Percentiles rank a stretch among this genome's conserved stretches.
Conservation (phyloP, 1,140 invertebrate genomes). For the Microvelia longipes region DNA sequence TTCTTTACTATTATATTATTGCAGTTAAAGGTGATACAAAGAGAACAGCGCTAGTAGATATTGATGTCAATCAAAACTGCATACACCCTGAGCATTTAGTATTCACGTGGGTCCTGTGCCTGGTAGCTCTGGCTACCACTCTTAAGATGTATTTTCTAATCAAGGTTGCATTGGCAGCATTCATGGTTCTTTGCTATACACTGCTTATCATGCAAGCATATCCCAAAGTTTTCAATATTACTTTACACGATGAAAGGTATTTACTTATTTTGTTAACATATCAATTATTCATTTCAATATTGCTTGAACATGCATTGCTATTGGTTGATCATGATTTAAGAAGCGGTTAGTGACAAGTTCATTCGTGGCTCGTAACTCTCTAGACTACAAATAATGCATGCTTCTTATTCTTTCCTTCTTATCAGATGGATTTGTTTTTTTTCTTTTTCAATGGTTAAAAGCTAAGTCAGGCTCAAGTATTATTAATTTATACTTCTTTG, state of each 20-base stretch:
- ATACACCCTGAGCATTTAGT: slow-evolving; percentile 73
- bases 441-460: too few relatives aligned
- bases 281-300: neutral
- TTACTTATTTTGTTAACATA: neutral
- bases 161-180: slow-evolving; percentile 62
- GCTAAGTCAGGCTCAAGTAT: too few relatives aligned
- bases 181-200: slow-evolving; percentile 56
- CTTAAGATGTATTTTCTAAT: slow-evolving; percentile 81
- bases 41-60: neutral
- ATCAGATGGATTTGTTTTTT: too few relatives aligned
- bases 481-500: too few relatives aligned
- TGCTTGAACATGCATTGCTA: too few relatives aligned
- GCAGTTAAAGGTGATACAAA: neutral
- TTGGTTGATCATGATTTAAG: too few relatives aligned
- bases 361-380: too few relatives aligned
- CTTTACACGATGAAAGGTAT: slow-evolving; percentile 15
- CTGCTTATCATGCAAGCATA: slow-evolving; percentile 47
- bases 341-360: too few relatives aligned
- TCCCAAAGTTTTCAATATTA: slow-evolving; percentile 28
- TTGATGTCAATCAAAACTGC: slow-evolving; percentile 27
- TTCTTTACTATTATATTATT: too few relatives aligned
- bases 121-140: slow-evolving; percentile 79
- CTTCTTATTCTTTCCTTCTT: too few relatives aligned
- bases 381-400: too few relatives aligned
- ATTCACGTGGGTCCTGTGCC: slow-evolving; percentile 83